phyloP scores from a whole-genome alignment of 2,888 invertebrate species.

The Diarsia dahlii region DNA sequence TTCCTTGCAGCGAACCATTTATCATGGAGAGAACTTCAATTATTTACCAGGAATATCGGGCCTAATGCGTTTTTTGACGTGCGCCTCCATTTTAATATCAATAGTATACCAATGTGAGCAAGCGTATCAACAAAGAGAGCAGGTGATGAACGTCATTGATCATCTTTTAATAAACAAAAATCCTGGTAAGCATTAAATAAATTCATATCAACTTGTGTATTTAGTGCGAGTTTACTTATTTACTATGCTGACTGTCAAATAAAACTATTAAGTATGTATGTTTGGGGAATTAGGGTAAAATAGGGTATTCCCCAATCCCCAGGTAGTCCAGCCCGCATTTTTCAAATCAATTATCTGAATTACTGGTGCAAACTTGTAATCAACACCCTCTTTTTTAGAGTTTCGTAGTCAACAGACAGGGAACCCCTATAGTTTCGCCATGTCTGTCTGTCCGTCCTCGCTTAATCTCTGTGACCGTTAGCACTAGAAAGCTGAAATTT shows the following conservation, averaged over 20 bases:
- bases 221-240: not conserved
- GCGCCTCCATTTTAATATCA: conserved; percentile 73
- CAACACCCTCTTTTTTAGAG: too few relatives aligned
- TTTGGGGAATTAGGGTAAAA: too few relatives aligned
- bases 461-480: too few relatives aligned
- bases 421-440: too few relatives aligned
- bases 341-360: not conserved
- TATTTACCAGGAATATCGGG: conserved; percentile 77
- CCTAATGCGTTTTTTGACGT: conserved; percentile 74
- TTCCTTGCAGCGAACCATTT: conserved; percentile 68
- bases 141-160: conserved; percentile 77
- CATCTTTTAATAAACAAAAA: conserved; percentile 78
- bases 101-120: conserved; percentile 79
- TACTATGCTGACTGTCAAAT: not conserved
- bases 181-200: conserved; percentile 71
- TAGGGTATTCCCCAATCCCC: too few relatives aligned
- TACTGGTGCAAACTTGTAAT: too few relatives aligned
- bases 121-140: conserved; percentile 75
- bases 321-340: not conserved
- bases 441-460: too few relatives aligned
- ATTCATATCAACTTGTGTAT: not conserved
- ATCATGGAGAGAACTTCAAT: conserved; percentile 47
- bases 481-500: too few relatives aligned
- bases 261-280: not conserved
- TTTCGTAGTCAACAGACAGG: too few relatives aligned